These are phyloP conservation scores for Lottia gigantea DNA, from an alignment of 2,888 invertebrate genomes.

Conservation along the genomic window DNA sequence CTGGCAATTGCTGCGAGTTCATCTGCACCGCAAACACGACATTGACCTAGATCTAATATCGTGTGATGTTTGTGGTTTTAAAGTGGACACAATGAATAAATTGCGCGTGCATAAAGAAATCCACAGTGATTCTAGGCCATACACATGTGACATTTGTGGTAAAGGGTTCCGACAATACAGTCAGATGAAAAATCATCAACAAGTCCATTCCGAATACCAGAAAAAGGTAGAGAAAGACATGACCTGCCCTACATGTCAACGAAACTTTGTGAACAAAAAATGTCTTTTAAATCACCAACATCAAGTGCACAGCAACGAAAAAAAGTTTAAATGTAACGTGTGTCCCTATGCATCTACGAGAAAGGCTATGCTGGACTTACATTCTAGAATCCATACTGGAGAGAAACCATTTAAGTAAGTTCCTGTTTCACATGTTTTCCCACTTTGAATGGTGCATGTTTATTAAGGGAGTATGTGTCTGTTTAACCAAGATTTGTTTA, in stretches of 20 bases:
- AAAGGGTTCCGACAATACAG: slow-evolving; percentile 84
- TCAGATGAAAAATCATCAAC: slow-evolving; percentile 82
- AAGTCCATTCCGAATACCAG: slow-evolving; percentile 26
- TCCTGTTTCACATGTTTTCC: neutral
- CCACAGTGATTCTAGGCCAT: slow-evolving; percentile 62
- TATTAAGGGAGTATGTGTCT: no score
- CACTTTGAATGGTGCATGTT: no score
- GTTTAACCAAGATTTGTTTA: no score
- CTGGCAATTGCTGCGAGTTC: slow-evolving; percentile 78
- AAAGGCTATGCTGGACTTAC: slow-evolving; percentile 76
- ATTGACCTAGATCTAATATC: slow-evolving; percentile 84
- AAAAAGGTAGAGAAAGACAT: slow-evolving; percentile 10
- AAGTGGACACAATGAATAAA: slow-evolving; percentile 54
- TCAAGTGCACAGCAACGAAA: slow-evolving; percentile 76
- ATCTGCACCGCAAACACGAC: slow-evolving; percentile 79
- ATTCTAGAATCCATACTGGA: slow-evolving; percentile 79
- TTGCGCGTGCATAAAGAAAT: slow-evolving; percentile 72
- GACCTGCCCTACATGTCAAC: slow-evolving; percentile 69
- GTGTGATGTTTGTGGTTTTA: slow-evolving; percentile 70
- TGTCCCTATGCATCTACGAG: slow-evolving; percentile 78
- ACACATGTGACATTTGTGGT: slow-evolving; percentile 73
- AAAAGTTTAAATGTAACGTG: slow-evolving; percentile 75
- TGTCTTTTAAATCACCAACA: slow-evolving; percentile 65
- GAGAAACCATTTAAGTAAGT: slow-evolving; percentile 78
- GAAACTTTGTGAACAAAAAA: slow-evolving; percentile 72